Percentiles rank a stretch among this genome's conserved stretches.
Conservation (phyloP, 53 echinoderm and acorn worm species). For the Mesocentrotus franciscanus region DNA sequence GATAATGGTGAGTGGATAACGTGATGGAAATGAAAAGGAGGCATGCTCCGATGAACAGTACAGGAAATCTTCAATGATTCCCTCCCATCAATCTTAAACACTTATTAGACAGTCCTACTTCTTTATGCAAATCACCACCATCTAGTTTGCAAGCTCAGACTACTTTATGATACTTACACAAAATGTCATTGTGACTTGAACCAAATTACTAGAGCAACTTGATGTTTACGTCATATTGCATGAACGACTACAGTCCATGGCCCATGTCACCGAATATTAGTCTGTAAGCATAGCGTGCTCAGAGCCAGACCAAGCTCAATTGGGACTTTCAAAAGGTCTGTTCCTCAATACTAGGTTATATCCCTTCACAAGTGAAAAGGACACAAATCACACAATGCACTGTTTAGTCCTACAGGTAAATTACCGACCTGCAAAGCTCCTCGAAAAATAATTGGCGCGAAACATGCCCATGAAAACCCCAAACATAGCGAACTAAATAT, state of each 20-base stretch:
- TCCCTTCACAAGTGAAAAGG: neutral
- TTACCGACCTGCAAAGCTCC: no score
- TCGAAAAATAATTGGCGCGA: no score
- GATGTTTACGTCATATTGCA: neutral
- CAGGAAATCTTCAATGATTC: constrained; percentile 33
- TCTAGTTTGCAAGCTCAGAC: neutral
- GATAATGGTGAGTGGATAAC: constrained; percentile 11
- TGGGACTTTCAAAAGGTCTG: neutral
- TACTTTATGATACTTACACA: neutral
- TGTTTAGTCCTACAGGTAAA: no score
- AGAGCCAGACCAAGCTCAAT: neutral
- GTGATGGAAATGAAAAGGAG: constrained; percentile 39
- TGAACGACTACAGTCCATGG: neutral
- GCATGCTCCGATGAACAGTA: constrained; percentile 17
- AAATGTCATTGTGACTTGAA: neutral
- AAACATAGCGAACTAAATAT: no score
- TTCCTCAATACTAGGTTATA: neutral
- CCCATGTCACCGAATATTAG: neutral
- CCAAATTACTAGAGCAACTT: neutral
- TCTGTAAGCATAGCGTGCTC: neutral
- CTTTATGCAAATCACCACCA: neutral
- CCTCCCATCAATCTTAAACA: neutral
- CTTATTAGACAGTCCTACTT: neutral
- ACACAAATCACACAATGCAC: no score
- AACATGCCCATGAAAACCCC: no score